Conservation (phyloP, 2,888 invertebrate species). For the Neoaliturus tenellus region DNA sequence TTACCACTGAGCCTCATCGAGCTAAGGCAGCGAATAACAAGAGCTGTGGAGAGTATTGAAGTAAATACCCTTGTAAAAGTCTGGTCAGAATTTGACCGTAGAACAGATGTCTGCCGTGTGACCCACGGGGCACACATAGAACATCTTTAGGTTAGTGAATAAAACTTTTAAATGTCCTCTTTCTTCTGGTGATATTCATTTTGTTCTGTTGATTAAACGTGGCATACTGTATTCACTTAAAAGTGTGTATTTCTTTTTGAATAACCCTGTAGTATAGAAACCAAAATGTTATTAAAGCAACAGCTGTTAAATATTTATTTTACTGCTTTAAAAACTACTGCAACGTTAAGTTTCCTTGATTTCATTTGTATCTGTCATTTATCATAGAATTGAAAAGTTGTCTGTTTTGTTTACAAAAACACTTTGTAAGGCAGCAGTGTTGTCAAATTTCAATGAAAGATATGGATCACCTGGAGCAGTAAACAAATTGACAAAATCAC, state of each 20-base stretch:
- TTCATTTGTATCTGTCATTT: no score
- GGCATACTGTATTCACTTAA: background rate
- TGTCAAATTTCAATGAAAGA: no score
- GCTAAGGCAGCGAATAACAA: conserved; percentile 32
- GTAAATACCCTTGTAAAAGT: conserved; percentile 28
- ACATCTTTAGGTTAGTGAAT: background rate
- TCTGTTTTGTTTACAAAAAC: no score
- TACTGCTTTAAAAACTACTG: no score
- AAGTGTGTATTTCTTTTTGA: conserved; percentile 22
- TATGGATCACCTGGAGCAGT: no score
- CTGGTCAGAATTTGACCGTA: conserved; percentile 28
- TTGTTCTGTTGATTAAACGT: background rate
- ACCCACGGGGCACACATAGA: background rate
- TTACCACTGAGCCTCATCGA: conserved; percentile 44
- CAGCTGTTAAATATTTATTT: no score
- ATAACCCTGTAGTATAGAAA: conserved; percentile 1
- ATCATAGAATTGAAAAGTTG: no score
- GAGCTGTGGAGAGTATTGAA: background rate
- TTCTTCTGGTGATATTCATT: background rate
- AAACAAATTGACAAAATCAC: no score
- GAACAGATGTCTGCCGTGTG: conserved; percentile 19
- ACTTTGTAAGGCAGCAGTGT: no score
- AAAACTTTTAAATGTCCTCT: conserved; percentile 3
- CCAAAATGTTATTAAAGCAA: no score
- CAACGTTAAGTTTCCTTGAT: no score